Evolutionary conservation across 1,140 invertebrate species (phyloP).

Genomic region (Drosophila erecta): DNA sequence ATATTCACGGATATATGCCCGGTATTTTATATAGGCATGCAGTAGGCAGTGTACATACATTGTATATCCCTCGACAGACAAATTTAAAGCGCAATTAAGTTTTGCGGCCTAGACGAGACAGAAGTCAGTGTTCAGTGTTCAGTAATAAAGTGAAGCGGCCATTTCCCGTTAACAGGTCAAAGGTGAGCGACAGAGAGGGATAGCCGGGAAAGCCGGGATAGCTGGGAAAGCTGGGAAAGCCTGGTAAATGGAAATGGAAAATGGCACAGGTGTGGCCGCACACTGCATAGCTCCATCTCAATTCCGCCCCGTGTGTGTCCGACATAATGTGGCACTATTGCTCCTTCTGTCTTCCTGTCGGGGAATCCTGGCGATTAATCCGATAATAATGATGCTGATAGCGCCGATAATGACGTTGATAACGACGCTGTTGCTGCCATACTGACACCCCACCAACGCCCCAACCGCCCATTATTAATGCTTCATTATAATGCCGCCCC

Average conservation of each 20-base stretch:
- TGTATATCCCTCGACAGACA: slow-evolving; percentile 6
- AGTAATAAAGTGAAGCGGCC: slow-evolving; percentile 33
- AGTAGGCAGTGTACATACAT: neutral
- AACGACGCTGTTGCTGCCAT: slow-evolving; percentile 6
- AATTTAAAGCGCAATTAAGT: slow-evolving; percentile 64
- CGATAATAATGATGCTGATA: slow-evolving; percentile 56
- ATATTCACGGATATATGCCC: neutral
- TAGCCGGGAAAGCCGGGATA: neutral
- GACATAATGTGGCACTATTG: slow-evolving; percentile 4
- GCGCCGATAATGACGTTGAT: slow-evolving; percentile 38
- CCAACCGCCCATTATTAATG: slow-evolving; percentile 38
- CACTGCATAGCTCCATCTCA: neutral
- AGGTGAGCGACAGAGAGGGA: slow-evolving; percentile 14
- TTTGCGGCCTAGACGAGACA: slow-evolving; percentile 55
- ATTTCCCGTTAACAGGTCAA: slow-evolving; percentile 15
- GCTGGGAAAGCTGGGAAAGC: too few species aligned
- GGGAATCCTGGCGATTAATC: slow-evolving; percentile 38
- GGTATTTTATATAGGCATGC: neutral
- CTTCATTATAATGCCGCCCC: slow-evolving; percentile 30
- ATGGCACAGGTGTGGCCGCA: slow-evolving; percentile 27
- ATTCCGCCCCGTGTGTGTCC: slow-evolving; percentile 4
- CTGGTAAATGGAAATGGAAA: neutral
- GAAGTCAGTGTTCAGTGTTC: slow-evolving; percentile 27
- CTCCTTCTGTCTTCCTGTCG: slow-evolving; percentile 37
- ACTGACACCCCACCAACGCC: neutral